phyloP scores from a whole-genome alignment of 1,140 invertebrate species.

The Aphelenchoides avenae region DNA sequence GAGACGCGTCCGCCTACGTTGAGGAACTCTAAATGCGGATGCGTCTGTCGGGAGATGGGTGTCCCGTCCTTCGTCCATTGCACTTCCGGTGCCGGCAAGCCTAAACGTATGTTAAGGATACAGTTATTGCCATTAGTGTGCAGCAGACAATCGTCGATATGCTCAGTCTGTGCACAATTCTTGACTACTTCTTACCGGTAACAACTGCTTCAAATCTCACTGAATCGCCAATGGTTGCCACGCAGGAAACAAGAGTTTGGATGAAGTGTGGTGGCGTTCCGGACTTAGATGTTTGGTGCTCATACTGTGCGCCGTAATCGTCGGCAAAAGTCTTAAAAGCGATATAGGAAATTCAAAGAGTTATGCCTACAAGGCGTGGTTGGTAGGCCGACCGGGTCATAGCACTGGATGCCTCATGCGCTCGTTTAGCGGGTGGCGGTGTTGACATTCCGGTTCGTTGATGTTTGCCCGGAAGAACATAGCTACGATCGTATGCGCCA shows the following conservation, averaged over 20 bases:
- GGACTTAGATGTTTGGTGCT: constrained; percentile 4
- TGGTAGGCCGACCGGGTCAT: constrained; percentile 29
- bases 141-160: constrained; percentile 15
- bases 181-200: constrained; percentile 36
- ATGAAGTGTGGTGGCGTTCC: constrained; percentile 56
- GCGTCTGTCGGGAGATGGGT: constrained; percentile 20
- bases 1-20: constrained; percentile 46
- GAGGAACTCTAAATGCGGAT: constrained; percentile 29
- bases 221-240: constrained; percentile 44
- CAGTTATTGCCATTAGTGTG: not conserved
- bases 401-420: constrained; percentile 10
- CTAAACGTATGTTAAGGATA: constrained; percentile 2
- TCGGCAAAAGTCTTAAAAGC: not conserved
- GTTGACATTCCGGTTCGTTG: too few relatives aligned
- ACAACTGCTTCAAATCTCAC: constrained; percentile 57
- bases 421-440: constrained; percentile 42
- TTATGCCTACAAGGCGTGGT: constrained; percentile 1
- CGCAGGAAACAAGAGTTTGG: constrained; percentile 52
- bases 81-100: constrained; percentile 36
- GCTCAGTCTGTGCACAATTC: constrained; percentile 28
- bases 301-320: constrained; percentile 2
- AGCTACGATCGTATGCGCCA: constrained; percentile 6
- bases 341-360: constrained; percentile 2
- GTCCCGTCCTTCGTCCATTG: constrained; percentile 57
- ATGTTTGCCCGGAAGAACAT: too few relatives aligned